Evolutionary conservation across 2,113 vertebrate species (phyloP).

Genomic region (Apus apus): DNA sequence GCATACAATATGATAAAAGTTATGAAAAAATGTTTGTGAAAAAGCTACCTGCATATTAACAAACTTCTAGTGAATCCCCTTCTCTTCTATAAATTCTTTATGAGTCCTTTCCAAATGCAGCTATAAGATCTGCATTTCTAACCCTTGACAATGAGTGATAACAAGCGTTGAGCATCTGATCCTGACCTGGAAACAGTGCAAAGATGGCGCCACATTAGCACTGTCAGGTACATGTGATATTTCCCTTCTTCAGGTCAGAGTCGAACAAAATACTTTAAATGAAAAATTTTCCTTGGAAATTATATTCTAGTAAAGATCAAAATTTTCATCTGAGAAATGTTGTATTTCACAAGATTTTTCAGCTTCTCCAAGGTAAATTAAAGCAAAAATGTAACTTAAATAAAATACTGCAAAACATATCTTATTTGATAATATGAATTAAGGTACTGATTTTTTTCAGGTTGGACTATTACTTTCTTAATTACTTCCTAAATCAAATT

Average conservation of each 20-base stretch:
- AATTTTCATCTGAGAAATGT: not conserved
- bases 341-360: not conserved
- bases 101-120: constrained; percentile 82
- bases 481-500: not conserved
- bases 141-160: constrained; percentile 87
- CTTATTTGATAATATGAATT: not conserved
- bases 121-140: constrained; percentile 85
- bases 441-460: not conserved
- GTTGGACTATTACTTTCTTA: not conserved
- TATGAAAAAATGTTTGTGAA: not conserved
- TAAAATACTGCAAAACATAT: not conserved
- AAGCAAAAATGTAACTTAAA: not conserved
- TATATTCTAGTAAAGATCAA: not conserved
- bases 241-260: not conserved
- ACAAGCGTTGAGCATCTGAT: constrained; percentile 84
- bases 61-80: constrained; percentile 83
- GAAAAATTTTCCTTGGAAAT: not conserved
- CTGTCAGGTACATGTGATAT: not conserved
- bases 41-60: constrained; percentile 80
- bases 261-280: not conserved
- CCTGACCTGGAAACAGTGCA: constrained; percentile 70
- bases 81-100: constrained; percentile 79
- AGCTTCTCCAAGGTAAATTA: not conserved
- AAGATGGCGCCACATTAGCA: not conserved
- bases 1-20: not conserved